Evolutionary conservation across 1,140 invertebrate genomes (phyloP), one percentile per base, ranked within the genome.

Genomic region (Drosophila trapezifrons): DNA sequence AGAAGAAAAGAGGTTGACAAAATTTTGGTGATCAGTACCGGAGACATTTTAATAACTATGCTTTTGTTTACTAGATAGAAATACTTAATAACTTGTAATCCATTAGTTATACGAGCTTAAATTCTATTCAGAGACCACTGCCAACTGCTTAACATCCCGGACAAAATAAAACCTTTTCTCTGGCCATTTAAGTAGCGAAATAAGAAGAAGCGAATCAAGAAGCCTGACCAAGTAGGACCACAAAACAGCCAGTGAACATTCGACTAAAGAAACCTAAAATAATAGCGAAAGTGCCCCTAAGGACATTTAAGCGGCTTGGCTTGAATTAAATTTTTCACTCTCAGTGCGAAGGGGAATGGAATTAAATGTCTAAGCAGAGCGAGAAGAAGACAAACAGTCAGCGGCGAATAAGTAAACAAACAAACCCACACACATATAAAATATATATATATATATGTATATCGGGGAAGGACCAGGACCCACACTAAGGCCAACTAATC

Each of bases 401-500:
- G 22, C 47, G 17, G 29, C 15, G 59, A 25, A 70, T 52, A 32
- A 37, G 43, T 29, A 52, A 18, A 64, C 52, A 74, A 27, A 37
- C n/a, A 60, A 49, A 43, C 27, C 42, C 9, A 38, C n/a, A 45
- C 2, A 49, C 29, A 22, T 17, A 7, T 6, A 49, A 45, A 1
- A 49, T 32, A 20, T 2, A 42, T 1, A 8, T 38, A 12, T 32
- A 20, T 20, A 29, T 49, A 29, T 29, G n/a, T 17, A 9, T 12
- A 15, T 22, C 10, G 18, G 56, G 17, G 20, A 27, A 22, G 29
- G 29, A 64, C 42, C 20, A 20, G 32, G 2, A 25, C 72, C 40
- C 55, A 56, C 42, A 76, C 79, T 80, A 83, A 86, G 65, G 65
- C 83, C 72, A 79, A 86, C 84, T 86, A 86, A 86, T 86, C 83